These are phyloP conservation scores for Chelonia mydas DNA, from an alignment of 2,797 vertebrate genomes.

Conservation along the genomic window DNA sequence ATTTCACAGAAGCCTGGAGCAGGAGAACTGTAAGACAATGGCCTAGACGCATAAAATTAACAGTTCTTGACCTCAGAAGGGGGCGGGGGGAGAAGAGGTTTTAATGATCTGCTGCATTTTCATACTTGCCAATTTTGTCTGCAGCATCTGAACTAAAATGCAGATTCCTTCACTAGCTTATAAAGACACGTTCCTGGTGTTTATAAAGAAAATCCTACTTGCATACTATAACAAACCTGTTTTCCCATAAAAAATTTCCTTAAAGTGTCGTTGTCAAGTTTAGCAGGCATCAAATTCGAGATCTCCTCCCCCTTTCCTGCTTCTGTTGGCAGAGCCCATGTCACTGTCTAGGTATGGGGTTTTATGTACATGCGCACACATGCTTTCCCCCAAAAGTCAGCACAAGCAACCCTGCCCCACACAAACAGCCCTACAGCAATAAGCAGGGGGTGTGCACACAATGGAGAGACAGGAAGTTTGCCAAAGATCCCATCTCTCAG, in stretches of 20 bases:
- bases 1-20: slow-evolving; percentile 54
- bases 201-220: background rate
- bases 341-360: background rate
- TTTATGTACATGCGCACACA: background rate
- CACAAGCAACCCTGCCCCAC: background rate
- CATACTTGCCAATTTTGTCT: rapidly evolving
- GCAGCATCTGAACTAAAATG: background rate
- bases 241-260: background rate
- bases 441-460: background rate
- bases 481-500: background rate
- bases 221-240: background rate
- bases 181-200: background rate
- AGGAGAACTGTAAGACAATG: slow-evolving; percentile 7
- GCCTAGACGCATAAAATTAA: slow-evolving; percentile 32
- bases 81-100: background rate
- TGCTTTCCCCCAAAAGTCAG: background rate
- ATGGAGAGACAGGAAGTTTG: background rate
- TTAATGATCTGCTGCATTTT: rapidly evolving
- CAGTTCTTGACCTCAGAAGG: slow-evolving; percentile 1
- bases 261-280: background rate
- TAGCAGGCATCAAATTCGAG: background rate
- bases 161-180: background rate
- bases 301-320: background rate
- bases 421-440: background rate
- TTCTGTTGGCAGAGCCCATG: background rate